Percentiles rank a stretch among this genome's conserved stretches.
Evolutionary conservation across 1,140 invertebrate genomes (phyloP).

Genomic region (Prorops nasuta): DNA sequence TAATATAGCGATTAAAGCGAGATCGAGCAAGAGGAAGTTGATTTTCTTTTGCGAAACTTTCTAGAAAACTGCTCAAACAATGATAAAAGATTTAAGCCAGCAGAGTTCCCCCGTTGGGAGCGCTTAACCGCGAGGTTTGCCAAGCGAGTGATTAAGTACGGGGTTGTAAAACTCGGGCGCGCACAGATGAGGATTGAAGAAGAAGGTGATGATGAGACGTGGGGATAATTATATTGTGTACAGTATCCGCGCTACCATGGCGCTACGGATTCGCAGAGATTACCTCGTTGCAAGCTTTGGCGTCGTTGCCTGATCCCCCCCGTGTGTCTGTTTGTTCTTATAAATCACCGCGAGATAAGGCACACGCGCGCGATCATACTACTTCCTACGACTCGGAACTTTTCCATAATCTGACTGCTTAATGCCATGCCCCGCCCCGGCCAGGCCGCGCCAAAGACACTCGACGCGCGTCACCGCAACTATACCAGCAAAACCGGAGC

Average conservation of each 20-base stretch:
- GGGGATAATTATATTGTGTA: slow-evolving; percentile 23
- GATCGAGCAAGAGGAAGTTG: no score
- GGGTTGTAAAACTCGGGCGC: slow-evolving; percentile 39
- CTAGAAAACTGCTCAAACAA: no score
- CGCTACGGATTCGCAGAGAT: slow-evolving; percentile 36
- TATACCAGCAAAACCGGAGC: neutral
- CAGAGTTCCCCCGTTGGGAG: no score
- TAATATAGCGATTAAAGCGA: no score
- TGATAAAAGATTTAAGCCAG: no score
- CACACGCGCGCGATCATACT: slow-evolving; percentile 21
- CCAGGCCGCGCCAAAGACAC: neutral
- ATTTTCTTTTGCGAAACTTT: no score
- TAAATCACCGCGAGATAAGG: slow-evolving; percentile 55
- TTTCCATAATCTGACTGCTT: slow-evolving; percentile 42
- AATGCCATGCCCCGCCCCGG: slow-evolving; percentile 13
- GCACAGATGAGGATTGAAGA: slow-evolving; percentile 23
- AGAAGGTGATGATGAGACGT: slow-evolving; percentile 7
- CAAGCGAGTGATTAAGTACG: slow-evolving; percentile 43
- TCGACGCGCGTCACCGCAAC: neutral
- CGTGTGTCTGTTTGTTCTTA: slow-evolving; percentile 48
- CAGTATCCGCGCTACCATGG: slow-evolving; percentile 16
- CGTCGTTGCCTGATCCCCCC: slow-evolving; percentile 43
- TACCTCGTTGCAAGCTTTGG: slow-evolving; percentile 49
- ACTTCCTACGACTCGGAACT: slow-evolving; percentile 29
- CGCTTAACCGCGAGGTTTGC: no score